Conservation (phyloP, 2,113 vertebrate genomes). For the Ptyas mucosa region DNA sequence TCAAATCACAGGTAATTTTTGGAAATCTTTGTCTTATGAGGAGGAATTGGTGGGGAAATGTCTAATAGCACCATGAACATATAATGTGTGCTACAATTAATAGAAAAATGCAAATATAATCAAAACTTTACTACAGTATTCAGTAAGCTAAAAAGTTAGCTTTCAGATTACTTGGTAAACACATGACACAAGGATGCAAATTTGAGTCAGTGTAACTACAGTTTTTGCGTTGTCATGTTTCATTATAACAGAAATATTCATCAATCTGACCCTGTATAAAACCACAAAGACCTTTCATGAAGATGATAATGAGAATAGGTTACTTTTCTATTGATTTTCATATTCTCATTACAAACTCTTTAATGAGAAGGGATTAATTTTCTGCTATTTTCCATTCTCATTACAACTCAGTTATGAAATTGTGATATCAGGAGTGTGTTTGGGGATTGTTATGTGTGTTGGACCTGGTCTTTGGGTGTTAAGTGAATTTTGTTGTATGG, state of each 20-base stretch:
- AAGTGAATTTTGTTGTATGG: too few species aligned
- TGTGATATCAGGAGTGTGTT: slow-evolving; percentile 29
- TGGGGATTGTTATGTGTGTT: too few species aligned
- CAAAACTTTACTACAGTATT: background rate
- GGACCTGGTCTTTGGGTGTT: too few species aligned
- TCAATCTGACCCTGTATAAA: slow-evolving; percentile 34
- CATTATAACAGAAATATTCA: slow-evolving; percentile 14
- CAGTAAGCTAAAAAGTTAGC: background rate
- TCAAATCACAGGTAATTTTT: background rate
- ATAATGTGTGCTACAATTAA: background rate
- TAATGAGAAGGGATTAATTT: slow-evolving; percentile 65
- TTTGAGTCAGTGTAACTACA: slow-evolving; percentile 8
- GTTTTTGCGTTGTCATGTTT: slow-evolving; percentile 9
- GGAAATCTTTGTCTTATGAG: background rate
- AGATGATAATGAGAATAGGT: slow-evolving; percentile 41
- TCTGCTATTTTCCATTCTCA: slow-evolving; percentile 63
- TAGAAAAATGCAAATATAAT: background rate
- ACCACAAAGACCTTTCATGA: slow-evolving; percentile 40
- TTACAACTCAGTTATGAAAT: slow-evolving; percentile 58
- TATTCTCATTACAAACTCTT: slow-evolving; percentile 59
- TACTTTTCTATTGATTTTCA: slow-evolving; percentile 46
- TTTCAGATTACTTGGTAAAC: background rate
- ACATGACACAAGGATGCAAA: background rate
- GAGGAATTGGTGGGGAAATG: background rate
- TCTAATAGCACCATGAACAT: background rate